Conservation (phyloP, 2,888 invertebrate species). For the Branchipolynoe longqiensis region DNA sequence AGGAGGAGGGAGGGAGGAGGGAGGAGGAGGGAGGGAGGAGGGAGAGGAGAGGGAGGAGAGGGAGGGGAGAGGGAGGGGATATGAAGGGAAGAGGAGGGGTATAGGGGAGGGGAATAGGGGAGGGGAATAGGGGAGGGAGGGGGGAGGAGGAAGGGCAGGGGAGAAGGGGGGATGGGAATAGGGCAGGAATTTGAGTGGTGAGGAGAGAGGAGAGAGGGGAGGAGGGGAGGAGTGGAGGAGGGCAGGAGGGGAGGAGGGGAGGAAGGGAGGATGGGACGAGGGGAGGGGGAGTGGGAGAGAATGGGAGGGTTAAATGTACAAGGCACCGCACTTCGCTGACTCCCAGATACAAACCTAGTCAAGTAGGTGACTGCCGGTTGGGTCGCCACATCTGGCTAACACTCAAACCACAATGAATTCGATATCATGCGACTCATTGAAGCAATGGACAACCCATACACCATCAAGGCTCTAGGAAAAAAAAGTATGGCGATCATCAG, state of each 20-base stretch:
- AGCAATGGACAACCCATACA: too few species aligned
- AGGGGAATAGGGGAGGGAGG: not conserved
- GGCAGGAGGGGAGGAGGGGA: not conserved
- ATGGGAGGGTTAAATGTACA: not conserved
- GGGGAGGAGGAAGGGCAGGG: not conserved
- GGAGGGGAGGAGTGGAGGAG: not conserved
- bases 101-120: not conserved
- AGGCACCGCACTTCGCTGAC: not conserved
- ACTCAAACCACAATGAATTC: too few species aligned
- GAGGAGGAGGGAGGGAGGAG: not conserved
- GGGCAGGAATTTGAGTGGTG: not conserved
- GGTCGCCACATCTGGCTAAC: too few species aligned
- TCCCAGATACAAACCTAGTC: conserved; percentile 18
- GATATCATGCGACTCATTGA: too few species aligned
- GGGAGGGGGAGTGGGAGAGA: conserved; percentile 2
- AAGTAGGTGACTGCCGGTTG: not conserved
- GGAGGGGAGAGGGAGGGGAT: not conserved
- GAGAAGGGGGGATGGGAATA: not conserved
- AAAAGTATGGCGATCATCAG: too few species aligned
- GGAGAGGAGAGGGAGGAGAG: not conserved
- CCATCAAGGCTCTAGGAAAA: too few species aligned
- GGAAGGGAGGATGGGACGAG: not conserved
- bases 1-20: not conserved
- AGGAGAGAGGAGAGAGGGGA: not conserved
- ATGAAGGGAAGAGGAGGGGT: not conserved